Percentiles rank a stretch among this genome's conserved stretches.
Evolutionary conservation across 2,113 vertebrate genomes (phyloP).

Genomic region (Galeopterus variegatus): DNA sequence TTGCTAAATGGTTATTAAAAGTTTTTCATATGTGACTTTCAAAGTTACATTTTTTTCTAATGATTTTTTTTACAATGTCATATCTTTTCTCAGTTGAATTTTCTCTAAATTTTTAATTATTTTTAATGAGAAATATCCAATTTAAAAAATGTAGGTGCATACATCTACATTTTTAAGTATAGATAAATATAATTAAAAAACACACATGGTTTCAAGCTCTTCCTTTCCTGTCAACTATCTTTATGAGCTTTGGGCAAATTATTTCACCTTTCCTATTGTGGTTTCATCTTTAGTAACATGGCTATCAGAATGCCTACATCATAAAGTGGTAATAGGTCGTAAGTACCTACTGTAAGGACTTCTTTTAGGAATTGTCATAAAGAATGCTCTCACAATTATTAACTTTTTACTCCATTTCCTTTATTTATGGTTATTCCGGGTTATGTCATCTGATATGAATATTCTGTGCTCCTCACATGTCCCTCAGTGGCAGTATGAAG

Average conservation of each 20-base stretch:
- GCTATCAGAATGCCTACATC: neutral
- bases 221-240: neutral
- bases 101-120: neutral
- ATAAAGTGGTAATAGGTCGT: neutral
- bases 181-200: neutral
- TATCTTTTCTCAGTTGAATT: neutral
- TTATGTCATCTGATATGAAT: neutral
- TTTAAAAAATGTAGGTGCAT: neutral
- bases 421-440: neutral
- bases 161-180: neutral
- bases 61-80: neutral
- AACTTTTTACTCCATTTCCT: neutral
- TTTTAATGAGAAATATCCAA: neutral
- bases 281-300: neutral
- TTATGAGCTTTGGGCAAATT: neutral
- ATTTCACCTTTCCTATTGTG: neutral
- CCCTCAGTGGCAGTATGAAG: neutral
- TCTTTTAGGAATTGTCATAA: neutral
- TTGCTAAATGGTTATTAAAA: conserved; percentile 43
- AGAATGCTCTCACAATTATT: neutral
- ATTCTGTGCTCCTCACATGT: neutral
- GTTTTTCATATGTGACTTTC: neutral
- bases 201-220: neutral
- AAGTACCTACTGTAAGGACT: neutral
- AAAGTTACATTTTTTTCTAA: conserved; percentile 29